Base-by-base conservation (phyloP, 2,888 invertebrate species). In the Plagodis pulveraria region DNA sequence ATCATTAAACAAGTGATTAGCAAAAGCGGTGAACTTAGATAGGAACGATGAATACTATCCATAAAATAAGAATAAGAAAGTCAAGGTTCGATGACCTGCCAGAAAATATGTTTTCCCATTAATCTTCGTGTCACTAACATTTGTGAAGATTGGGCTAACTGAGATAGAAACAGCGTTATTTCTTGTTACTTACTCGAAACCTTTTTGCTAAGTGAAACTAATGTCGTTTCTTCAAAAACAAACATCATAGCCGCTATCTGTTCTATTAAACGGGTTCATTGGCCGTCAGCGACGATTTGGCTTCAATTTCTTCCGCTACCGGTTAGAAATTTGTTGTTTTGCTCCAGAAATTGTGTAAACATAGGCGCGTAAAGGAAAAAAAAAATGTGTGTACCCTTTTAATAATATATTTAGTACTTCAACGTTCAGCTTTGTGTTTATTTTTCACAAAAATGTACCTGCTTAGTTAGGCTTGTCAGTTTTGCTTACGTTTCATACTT, bases 211-310 rank as follows among this genome's bases (percentile, higher is more conserved):
- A 55, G 47, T 51, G 44, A 55, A 51, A 51, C 55, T 44, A 54
- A 63, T 65, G 61, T 49, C 49, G 11, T 40, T 34, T 6, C 22
- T 56, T 52, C 22, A 50, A 57, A 56, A 64, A 56, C 56, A 66
- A 53, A 22, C 42, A 60, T 54, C 36, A 40, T 46, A 48, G 50
- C 48, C 41, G 35, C 52, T 66, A 63, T 62, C 57, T 58, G 41
- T 49, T 38, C 58, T 48, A 58, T 51, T 33, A 43, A 40, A 32
- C 35, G 36, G 49, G 52, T 44, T 59, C 58, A 34, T 42, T 59
- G 58, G 38, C 34, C 58, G 54, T 12, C 33, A 10, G 2, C 33
- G 50, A 6, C 33, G 38, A 12, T 48, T 58, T n/a, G 6, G 38
- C 53, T 35, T 51, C 48, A 50, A 58, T 49, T 48, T 34, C 36